Conservation (phyloP, 2,888 invertebrate species). For the Meandrusa payeni region DNA sequence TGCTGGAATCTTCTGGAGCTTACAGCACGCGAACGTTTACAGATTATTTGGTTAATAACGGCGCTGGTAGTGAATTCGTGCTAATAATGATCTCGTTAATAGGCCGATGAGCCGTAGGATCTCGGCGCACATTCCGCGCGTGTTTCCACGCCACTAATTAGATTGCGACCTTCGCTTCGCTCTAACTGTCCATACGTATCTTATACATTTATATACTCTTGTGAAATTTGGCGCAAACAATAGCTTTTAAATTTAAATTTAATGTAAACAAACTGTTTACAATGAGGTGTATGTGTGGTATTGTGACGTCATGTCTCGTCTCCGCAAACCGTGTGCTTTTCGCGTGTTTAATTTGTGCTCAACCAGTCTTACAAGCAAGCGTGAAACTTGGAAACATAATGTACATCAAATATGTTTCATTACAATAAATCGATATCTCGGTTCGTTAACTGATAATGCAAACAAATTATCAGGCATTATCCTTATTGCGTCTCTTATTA, state of each 20-base stretch:
- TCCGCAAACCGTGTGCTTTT: slow-evolving; percentile 8
- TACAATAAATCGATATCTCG: slow-evolving; percentile 47
- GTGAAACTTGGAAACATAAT: slow-evolving; percentile 36
- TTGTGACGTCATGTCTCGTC: slow-evolving; percentile 34
- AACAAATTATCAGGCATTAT: slow-evolving; percentile 38
- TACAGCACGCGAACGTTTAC: slow-evolving; percentile 4
- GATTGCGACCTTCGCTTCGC: slow-evolving; percentile 45
- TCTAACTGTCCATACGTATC: slow-evolving; percentile 23
- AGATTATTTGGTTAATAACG: slow-evolving; percentile 16
- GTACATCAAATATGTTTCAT: slow-evolving; percentile 37
- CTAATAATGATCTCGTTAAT: slow-evolving; percentile 51
- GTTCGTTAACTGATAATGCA: slow-evolving; percentile 45
- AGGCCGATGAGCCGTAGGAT: slow-evolving; percentile 51
- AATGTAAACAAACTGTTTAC: slow-evolving; percentile 23
- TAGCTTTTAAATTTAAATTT: slow-evolving; percentile 22
- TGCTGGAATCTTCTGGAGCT: slow-evolving; percentile 22
- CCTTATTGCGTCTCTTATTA: slow-evolving; percentile 23
- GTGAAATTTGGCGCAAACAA: slow-evolving; percentile 25
- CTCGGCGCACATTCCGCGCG: slow-evolving; percentile 58
- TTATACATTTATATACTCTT: slow-evolving; percentile 12
- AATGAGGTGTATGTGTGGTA: slow-evolving; percentile 22
- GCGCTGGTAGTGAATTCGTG: slow-evolving; percentile 43
- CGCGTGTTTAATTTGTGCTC: neutral
- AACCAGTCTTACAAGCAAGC: slow-evolving; percentile 34
- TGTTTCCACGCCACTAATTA: slow-evolving; percentile 51